phyloP scores from a whole-genome alignment of 2,797 vertebrate species.

The Diglossa cyanea region DNA sequence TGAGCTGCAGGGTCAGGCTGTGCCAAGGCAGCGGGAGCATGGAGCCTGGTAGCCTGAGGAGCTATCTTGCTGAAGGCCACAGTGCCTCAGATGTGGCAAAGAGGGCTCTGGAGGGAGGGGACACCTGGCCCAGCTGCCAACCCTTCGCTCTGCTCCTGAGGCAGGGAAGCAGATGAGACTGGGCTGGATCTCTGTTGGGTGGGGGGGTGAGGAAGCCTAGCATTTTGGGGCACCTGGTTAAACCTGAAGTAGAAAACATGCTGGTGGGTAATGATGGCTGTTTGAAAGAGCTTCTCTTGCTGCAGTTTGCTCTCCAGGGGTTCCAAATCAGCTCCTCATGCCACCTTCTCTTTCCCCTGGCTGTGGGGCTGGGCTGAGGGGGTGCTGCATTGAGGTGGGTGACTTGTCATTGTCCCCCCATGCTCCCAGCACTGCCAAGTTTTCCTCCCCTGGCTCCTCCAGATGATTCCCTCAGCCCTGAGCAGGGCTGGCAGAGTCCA shows the following conservation, averaged over 20 bases:
- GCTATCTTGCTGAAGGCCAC: background rate
- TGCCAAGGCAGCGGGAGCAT: rapidly evolving
- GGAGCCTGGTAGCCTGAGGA: background rate
- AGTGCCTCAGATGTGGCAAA: rapidly evolving
- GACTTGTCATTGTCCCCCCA: background rate
- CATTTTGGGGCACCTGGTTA: background rate
- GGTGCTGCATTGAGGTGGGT: rapidly evolving
- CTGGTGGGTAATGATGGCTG: background rate
- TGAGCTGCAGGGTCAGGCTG: background rate
- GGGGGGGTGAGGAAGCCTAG: background rate
- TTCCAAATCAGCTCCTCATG: background rate
- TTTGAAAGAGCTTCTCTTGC: background rate
- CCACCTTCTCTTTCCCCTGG: background rate
- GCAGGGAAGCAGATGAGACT: background rate
- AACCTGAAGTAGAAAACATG: background rate
- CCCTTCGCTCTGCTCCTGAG: rapidly evolving
- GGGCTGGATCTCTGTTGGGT: background rate
- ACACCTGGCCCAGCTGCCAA: background rate
- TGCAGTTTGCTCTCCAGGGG: background rate
- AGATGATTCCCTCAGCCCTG: background rate
- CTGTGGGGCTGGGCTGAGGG: rapidly evolving
- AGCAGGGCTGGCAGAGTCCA: background rate
- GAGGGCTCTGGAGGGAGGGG: background rate
- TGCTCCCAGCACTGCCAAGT: background rate
- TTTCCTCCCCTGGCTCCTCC: background rate